Conservation (phyloP, 2,888 invertebrate species). For the Parnassius mnemosyne region DNA sequence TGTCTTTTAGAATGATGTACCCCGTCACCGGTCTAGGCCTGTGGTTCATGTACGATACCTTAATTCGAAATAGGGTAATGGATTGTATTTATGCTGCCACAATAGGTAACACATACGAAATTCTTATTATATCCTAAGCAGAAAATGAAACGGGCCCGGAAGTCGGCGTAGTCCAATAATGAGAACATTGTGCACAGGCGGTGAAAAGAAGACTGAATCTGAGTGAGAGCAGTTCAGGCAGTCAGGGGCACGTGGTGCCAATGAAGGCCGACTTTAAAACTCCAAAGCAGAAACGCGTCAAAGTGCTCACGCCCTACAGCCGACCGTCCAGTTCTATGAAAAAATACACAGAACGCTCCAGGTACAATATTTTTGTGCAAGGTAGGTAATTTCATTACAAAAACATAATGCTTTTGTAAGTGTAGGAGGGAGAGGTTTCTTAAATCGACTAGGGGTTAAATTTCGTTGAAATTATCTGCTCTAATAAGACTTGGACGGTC, state of each 20-base stretch:
- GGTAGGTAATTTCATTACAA: constrained; percentile 48
- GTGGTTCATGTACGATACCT: no score
- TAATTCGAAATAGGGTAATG: no score
- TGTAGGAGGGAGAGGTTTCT: neutral
- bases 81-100: no score
- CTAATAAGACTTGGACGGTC: constrained; percentile 10
- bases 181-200: constrained; percentile 68
- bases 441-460: neutral
- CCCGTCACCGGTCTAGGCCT: no score
- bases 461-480: neutral
- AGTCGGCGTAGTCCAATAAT: no score
- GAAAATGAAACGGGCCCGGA: neutral
- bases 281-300: constrained; percentile 80
- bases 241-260: constrained; percentile 80
- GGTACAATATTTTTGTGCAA: constrained; percentile 54
- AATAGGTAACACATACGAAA: neutral
- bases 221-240: constrained; percentile 82
- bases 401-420: neutral
- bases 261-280: constrained; percentile 84
- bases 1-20: no score
- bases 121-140: no score
- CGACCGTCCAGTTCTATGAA: constrained; percentile 79
- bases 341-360: constrained; percentile 78
- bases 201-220: constrained; percentile 92
- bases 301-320: constrained; percentile 72